Evolutionary conservation across 2,113 vertebrate genomes (phyloP), one percentile per base, ranked within the genome.

Genomic region (Neodontobutis hainanensis): DNA sequence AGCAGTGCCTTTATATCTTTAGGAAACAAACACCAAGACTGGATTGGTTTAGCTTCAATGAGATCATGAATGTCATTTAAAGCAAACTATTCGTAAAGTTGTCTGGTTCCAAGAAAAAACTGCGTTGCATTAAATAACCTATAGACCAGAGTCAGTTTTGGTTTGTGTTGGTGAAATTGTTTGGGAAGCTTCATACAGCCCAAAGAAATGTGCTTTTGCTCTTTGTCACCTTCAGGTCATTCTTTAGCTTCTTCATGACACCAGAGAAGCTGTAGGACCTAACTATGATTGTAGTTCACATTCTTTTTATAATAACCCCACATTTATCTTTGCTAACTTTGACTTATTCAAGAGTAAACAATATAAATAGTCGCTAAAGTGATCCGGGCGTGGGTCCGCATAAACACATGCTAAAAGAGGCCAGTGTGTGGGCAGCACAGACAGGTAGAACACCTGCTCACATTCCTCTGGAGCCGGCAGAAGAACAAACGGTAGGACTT

Each of bases 341-440:
- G 12, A 14, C 15, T 0, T 3, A 50, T n/a, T 65, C 10, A 9
- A 9, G 14, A 35, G 45, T 53, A 7, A 64, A 62, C 34, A 51
- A 53, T 34, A 59, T 44, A 7, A 60, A 6, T 0, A 2, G 4
- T 5, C 36, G 15, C 4, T n/a, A 3, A 57, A 6, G 9, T 65
- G 69, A 79, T 14, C 46, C 0, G 62, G 88, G 89, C 56, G 84
- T 77, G 89, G 79, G 77, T 82, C 11, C n/a, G n/a, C n/a, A n/a
- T 60, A 0, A 27, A 11, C 16, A 42, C 14, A 16, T 19, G 48
- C 27, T 64, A 1, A 72, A 19, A 35, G 12, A 70, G 73, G n/a
- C n/a, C n/a, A 27, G 70, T 77, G 48, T 65, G 73, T 52, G 73
- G 65, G 51, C 0, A 3, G 47, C 8, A 36, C 48, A 36, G 62